phyloP scores from a whole-genome alignment of 2,888 invertebrate genomes.

The Monochamus alternatus region DNA sequence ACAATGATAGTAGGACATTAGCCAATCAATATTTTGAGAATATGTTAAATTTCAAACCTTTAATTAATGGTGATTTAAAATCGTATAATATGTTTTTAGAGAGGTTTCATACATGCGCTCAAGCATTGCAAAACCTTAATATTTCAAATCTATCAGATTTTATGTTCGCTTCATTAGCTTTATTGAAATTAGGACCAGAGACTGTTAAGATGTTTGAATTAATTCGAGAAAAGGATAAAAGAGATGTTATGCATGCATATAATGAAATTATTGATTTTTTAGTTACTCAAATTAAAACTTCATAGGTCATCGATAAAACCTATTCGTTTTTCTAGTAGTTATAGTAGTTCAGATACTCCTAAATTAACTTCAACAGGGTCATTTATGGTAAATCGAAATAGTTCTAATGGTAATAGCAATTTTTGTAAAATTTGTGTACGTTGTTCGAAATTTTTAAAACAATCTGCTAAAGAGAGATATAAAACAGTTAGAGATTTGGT shows the following conservation, averaged over 20 bases:
- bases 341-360: not conserved
- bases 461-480: not conserved
- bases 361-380: not conserved
- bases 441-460: conserved; percentile 12
- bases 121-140: not conserved
- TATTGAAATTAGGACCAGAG: not conserved
- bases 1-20: conserved; percentile 2
- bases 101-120: too few species aligned
- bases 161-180: conserved; percentile 1
- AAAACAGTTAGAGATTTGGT: conserved; percentile 5
- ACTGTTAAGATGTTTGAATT: not conserved
- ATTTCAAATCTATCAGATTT: not conserved
- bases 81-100: not conserved
- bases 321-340: not conserved
- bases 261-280: conserved; percentile 12
- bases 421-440: conserved; percentile 16
- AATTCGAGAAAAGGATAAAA: conserved; percentile 4
- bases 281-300: not conserved
- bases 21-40: conserved; percentile 12
- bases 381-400: not conserved
- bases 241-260: not conserved
- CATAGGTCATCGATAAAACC: not conserved
- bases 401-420: not conserved
- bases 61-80: conserved; percentile 1
- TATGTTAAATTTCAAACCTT: conserved; percentile 18